phyloP scores from a whole-genome alignment of 2,113 vertebrate species.

The Lota lota region DNA sequence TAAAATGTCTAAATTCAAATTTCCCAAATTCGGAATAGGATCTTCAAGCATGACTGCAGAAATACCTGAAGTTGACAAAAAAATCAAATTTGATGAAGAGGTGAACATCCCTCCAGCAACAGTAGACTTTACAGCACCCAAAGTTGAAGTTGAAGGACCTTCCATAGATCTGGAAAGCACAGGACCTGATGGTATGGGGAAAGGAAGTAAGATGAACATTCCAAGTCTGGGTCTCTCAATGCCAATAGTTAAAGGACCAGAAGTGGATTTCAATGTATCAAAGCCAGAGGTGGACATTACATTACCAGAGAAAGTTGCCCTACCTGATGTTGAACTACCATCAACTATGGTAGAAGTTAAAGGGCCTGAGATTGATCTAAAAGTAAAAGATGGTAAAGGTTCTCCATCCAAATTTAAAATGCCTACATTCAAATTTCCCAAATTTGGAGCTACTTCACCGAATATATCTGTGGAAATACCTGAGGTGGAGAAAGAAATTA shows the following conservation, averaged over 20 bases:
- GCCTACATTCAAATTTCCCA: too few relatives aligned
- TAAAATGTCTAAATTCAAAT: not conserved
- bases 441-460: too few relatives aligned
- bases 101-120: constrained; percentile 34
- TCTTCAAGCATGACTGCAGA: too few relatives aligned
- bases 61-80: too few relatives aligned
- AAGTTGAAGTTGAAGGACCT: constrained; percentile 19
- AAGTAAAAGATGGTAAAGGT: too few relatives aligned
- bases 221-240: constrained; percentile 46
- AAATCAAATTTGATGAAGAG: not conserved
- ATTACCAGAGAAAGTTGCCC: constrained; percentile 15
- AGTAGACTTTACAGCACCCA: not conserved
- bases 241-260: constrained; percentile 44
- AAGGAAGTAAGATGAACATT: constrained; percentile 48
- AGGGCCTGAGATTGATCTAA: not conserved
- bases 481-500: constrained; percentile 4
- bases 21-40: too few relatives aligned
- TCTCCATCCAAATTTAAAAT: too few relatives aligned
- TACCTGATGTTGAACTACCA: constrained; percentile 7
- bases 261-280: constrained; percentile 30
- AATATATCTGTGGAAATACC: constrained; percentile 5
- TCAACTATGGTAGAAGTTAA: constrained; percentile 18
- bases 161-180: constrained; percentile 10
- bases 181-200: constrained; percentile 28
- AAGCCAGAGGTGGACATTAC: constrained; percentile 36